Conservation (phyloP, 1,140 invertebrate genomes). For the Papilio polytes region DNA sequence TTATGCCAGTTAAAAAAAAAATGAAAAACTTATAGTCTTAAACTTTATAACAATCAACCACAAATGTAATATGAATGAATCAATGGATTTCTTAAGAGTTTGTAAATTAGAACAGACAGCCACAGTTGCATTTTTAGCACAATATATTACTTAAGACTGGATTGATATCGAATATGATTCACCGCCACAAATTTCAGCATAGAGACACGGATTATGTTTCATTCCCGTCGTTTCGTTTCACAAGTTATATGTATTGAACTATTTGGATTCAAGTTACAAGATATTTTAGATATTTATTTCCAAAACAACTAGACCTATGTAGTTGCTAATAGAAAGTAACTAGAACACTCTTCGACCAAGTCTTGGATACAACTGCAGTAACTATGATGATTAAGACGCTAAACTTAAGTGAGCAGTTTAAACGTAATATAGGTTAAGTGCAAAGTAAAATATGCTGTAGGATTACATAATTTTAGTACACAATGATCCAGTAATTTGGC, state of each 20-base stretch:
- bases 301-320: neutral
- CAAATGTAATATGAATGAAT: neutral
- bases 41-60: neutral
- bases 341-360: neutral
- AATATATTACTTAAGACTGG: neutral
- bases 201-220: neutral
- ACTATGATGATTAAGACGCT: neutral
- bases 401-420: neutral
- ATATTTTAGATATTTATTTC: neutral
- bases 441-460: slow-evolving; percentile 52
- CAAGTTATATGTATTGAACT: neutral
- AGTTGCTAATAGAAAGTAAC: neutral
- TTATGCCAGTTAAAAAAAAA: neutral
- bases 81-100: neutral
- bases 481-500: slow-evolving; percentile 52
- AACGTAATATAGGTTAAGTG: slow-evolving; percentile 18
- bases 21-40: too few species aligned
- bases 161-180: neutral
- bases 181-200: slow-evolving; percentile 24
- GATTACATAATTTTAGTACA: slow-evolving; percentile 58
- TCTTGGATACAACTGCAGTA: neutral
- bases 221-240: neutral
- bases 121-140: slow-evolving; percentile 1
- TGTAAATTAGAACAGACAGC: neutral
- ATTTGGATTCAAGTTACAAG: neutral